Evolutionary conservation across 2,888 invertebrate genomes (phyloP).

Genomic region (Hedya salicella): DNA sequence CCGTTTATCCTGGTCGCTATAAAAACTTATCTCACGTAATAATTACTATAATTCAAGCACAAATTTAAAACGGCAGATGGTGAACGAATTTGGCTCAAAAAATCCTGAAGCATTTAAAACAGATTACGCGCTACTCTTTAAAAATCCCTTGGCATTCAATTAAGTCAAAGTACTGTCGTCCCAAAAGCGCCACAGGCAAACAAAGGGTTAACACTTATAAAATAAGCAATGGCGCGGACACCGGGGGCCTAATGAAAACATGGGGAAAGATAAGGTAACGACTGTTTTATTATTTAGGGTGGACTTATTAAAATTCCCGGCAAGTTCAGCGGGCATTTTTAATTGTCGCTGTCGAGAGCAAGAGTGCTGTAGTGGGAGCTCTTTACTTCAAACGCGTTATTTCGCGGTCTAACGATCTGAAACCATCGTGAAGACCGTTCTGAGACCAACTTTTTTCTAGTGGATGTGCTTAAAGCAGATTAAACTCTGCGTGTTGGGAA

Average conservation of each 20-base stretch:
- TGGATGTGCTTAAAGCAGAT: not conserved
- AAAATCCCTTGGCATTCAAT: constrained; percentile 10
- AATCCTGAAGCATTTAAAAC: not conserved
- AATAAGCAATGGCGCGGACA: constrained; percentile 61
- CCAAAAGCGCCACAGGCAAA: constrained; percentile 10
- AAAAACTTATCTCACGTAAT: too few species aligned
- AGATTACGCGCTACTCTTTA: not conserved
- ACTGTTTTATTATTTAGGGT: constrained; percentile 41
- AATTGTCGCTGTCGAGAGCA: constrained; percentile 41
- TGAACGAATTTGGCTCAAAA: not conserved
- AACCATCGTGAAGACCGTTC: not conserved
- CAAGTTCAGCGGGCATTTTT: constrained; percentile 46
- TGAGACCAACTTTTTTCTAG: not conserved
- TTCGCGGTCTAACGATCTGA: not conserved
- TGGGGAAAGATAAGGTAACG: constrained; percentile 51
- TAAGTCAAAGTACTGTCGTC: constrained; percentile 1
- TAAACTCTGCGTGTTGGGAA: not conserved
- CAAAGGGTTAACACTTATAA: constrained; percentile 58
- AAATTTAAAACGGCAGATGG: too few species aligned
- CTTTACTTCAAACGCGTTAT: not conserved
- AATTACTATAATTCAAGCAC: too few species aligned
- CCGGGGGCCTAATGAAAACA: constrained; percentile 54
- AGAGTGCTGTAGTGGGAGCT: not conserved
- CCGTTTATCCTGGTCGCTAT: too few species aligned
- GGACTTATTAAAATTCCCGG: constrained; percentile 52